A percentile compares a stretch with the other conserved stretches of the same genome.
Conservation (phyloP, 2,113 vertebrate species). For the Neolamprologus tretocephalus region DNA sequence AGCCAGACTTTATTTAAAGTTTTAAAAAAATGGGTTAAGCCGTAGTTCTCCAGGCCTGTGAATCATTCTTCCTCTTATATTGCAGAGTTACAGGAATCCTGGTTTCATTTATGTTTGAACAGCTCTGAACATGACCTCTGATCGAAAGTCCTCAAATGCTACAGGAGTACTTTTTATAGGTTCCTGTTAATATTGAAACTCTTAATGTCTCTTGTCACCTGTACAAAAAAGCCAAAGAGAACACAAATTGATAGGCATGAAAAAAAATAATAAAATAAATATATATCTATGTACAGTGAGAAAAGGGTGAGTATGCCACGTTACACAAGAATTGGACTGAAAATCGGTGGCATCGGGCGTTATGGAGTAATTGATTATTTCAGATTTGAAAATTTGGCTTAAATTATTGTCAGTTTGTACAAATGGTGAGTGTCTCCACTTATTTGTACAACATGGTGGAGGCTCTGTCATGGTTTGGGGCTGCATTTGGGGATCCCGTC, state of each 20-base stretch:
- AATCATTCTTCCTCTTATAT: not conserved
- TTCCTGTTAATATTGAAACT: not conserved
- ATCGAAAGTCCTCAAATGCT: not conserved
- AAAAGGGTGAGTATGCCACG: no score
- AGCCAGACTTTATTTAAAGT: not conserved
- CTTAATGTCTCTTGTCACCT: not conserved
- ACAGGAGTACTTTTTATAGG: not conserved
- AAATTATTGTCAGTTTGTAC: not conserved
- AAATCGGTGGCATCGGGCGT: no score
- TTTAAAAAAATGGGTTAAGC: fast-evolving
- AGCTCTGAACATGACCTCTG: not conserved
- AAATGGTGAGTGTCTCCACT: not conserved
- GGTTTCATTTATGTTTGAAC: not conserved
- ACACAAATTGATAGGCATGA: not conserved
- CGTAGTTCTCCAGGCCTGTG: not conserved
- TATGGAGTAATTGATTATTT: no score
- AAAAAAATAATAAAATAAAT: fast-evolving
- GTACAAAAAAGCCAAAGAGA: not conserved
- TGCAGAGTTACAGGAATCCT: not conserved
- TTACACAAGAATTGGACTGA: no score
- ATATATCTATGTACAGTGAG: no score
- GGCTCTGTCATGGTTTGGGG: not conserved
- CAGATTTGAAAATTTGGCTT: not conserved
- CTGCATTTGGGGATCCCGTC: not conserved
- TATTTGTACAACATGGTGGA: not conserved